A percentile compares a stretch with the other conserved stretches of the same genome.
phyloP scores from a whole-genome alignment of 2,797 vertebrate species.

The Paratrypauchen microcephalus region DNA sequence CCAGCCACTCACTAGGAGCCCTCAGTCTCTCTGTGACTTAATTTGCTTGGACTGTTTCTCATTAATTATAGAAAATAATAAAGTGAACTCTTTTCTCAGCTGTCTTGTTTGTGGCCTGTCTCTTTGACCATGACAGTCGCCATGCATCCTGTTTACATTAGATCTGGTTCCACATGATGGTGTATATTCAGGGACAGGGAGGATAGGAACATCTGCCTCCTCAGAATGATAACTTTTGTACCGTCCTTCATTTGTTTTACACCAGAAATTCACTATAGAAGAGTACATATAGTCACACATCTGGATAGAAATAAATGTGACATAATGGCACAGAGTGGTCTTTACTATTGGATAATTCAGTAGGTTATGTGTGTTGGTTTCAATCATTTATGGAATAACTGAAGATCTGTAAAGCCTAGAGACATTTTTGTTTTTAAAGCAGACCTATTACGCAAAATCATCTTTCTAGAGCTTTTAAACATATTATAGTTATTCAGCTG shows the following conservation, averaged over 20 bases:
- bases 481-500: no score
- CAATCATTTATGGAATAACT: constrained; percentile 34
- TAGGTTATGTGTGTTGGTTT: constrained; percentile 38
- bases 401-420: constrained; percentile 9
- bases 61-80: constrained; percentile 84
- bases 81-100: constrained; percentile 77
- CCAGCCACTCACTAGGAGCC: constrained; percentile 56
- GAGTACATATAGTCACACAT: constrained; percentile 17
- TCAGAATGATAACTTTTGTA: constrained; percentile 31
- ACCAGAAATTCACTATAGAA: constrained; percentile 30
- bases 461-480: no score
- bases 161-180: constrained; percentile 36
- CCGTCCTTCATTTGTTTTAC: constrained; percentile 23
- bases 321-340: constrained; percentile 45
- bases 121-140: constrained; percentile 58
- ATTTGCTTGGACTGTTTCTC: constrained; percentile 74
- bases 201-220: constrained; percentile 21
- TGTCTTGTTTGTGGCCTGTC: constrained; percentile 73
- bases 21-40: constrained; percentile 69
- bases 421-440: constrained; percentile 21
- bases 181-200: constrained; percentile 34
- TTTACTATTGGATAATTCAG: constrained; percentile 39
- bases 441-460: no score
- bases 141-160: constrained; percentile 35
- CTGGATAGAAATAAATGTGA: constrained; percentile 21